Evolutionary conservation across 2,888 invertebrate species (phyloP), one percentile per base, ranked within the genome.

Genomic region (Andrena fulva): DNA sequence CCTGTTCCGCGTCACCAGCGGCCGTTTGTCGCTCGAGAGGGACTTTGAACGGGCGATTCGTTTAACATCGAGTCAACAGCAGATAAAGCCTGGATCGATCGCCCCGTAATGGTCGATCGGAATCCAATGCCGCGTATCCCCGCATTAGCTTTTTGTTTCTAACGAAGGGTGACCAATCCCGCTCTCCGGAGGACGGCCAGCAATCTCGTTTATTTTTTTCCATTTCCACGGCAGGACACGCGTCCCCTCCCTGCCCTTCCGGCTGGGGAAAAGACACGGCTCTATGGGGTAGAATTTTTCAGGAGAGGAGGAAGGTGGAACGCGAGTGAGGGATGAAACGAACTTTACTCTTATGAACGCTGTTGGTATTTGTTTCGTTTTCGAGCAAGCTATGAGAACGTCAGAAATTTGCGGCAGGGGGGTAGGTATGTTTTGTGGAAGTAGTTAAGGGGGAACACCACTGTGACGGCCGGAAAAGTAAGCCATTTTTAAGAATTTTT

Each of bases 61-160:
- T 83, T 88, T 85, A 88, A 87, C 88, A 88, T 87, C 84, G 88
- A 89, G 89, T 89, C 89, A 89, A 89, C 89, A 88, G 81, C 86
- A 86, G 88, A 89, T 89, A 89, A 86, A 89, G 85, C 82, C 85
- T 75, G 88, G 84, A 89, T 89, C 89, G 86, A 89, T 89, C 87
- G 85, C 64, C 63, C 75, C 78, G 80, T 87, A 85, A 87, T 88
- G 86, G 84, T 73, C 84, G 82, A 88, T 89, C 82, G 86, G 81
- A 79, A 77, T 86, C 84, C 87, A 87, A 89, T 88, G 88, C 76
- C 89, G 80, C 84, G 80, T 89, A 81, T 82, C 81, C 80, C 76
- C 70, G 80, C 84, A 86, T 89, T 88, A 88, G 69, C 84, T 86
- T 89, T 88, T 89, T 89, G 82, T 77, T 73, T 68, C 83, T 85